phyloP scores from a whole-genome alignment of 2,797 vertebrate genomes.

The Strix occidentalis region DNA sequence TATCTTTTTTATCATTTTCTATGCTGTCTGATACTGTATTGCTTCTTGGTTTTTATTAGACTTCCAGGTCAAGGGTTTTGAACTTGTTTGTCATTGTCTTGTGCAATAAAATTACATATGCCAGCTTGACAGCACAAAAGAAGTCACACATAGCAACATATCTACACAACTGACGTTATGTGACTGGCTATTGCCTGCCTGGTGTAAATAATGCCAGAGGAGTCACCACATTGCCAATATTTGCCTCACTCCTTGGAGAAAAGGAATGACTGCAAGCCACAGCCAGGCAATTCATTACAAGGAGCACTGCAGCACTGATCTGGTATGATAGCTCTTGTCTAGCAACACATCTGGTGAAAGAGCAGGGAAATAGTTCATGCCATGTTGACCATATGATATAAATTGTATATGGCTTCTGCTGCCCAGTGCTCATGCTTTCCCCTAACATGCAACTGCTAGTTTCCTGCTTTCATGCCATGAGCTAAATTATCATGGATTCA shows the following conservation, averaged over 20 bases:
- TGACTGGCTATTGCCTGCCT: not conserved
- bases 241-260: not conserved
- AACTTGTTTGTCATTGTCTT: not conserved
- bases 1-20: not conserved
- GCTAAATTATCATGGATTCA: not conserved
- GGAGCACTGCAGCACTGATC: not conserved
- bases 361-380: not conserved
- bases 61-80: constrained; percentile 15
- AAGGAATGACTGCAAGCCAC: not conserved
- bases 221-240: not conserved
- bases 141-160: not conserved
- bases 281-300: not conserved
- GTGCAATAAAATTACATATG: not conserved
- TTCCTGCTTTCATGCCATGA: not conserved
- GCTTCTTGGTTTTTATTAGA: not conserved
- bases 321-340: not conserved
- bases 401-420: constrained; percentile 11
- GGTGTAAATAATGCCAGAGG: not conserved
- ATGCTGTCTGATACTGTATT: not conserved
- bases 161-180: not conserved
- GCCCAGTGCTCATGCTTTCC: not conserved
- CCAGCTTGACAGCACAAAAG: not conserved
- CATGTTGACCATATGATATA: not conserved
- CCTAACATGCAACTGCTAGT: not conserved
- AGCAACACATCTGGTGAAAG: not conserved